A percentile compares a stretch with the other conserved stretches of the same genome.
phyloP scores from a whole-genome alignment of 2,888 invertebrate species.

The Pocota personata region DNA sequence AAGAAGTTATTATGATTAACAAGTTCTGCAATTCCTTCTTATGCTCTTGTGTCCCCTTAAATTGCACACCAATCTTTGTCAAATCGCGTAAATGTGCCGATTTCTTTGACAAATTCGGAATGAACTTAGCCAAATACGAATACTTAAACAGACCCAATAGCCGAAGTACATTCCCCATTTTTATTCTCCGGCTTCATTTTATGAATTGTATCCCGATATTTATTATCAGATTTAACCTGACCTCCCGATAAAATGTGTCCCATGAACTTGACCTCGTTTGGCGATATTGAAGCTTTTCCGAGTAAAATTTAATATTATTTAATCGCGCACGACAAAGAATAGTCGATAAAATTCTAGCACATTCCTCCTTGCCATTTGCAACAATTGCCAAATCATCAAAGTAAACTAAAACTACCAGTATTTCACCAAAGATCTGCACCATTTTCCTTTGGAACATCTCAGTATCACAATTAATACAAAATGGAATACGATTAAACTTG shows the following conservation, averaged over 20 bases:
- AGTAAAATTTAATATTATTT: slow-evolving; percentile 73
- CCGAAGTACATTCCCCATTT: slow-evolving; percentile 5
- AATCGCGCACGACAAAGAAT: slow-evolving; percentile 36
- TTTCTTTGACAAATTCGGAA: background rate
- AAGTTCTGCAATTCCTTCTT: background rate
- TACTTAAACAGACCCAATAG: slow-evolving; percentile 51
- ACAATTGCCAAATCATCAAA: slow-evolving; percentile 75
- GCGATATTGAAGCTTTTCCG: slow-evolving; percentile 75
- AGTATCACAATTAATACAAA: slow-evolving; percentile 77
- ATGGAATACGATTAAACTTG: slow-evolving; percentile 37
- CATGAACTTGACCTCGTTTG: slow-evolving; percentile 70
- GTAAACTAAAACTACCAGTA: slow-evolving; percentile 77
- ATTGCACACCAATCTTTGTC: background rate
- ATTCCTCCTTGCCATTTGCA: slow-evolving; percentile 52
- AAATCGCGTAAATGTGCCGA: background rate
- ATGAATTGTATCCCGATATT: slow-evolving; percentile 52
- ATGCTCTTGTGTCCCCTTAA: background rate
- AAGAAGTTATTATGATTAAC: background rate
- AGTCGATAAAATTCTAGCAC: slow-evolving; percentile 35
- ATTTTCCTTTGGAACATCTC: slow-evolving; percentile 78
- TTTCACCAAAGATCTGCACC: slow-evolving; percentile 77
- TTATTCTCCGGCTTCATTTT: slow-evolving; percentile 34
- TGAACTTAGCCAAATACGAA: slow-evolving; percentile 71
- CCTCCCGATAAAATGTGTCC: too few species aligned
- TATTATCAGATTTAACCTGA: slow-evolving; percentile 56